These are phyloP conservation scores for Micrasema minimum DNA, from an alignment of 1,140 invertebrate species.

Conservation along the genomic window DNA sequence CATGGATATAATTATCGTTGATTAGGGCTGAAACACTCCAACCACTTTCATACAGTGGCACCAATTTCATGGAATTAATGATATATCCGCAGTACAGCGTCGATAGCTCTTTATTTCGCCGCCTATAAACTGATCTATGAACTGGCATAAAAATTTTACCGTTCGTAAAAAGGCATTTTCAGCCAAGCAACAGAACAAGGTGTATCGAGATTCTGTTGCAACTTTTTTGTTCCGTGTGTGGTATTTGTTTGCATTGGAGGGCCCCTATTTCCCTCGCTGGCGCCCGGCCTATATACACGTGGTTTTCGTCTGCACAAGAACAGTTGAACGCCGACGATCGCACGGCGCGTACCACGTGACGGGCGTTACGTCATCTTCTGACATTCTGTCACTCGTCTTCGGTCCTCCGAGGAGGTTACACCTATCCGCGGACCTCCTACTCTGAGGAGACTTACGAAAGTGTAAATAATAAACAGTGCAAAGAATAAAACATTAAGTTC, in stretches of 20 bases:
- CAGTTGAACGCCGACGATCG: slow-evolving; percentile 39
- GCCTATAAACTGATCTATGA: slow-evolving; percentile 31
- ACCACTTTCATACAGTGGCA: slow-evolving; percentile 11
- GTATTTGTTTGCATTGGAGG: slow-evolving; percentile 5
- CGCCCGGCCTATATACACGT: slow-evolving; percentile 37
- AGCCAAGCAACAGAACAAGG: not conserved
- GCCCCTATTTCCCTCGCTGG: not conserved
- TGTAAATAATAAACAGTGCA: slow-evolving; percentile 42
- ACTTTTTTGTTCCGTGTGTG: not conserved
- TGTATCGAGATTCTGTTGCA: no score
- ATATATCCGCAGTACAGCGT: slow-evolving; percentile 22
- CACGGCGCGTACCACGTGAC: slow-evolving; percentile 34
- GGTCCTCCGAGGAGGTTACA: slow-evolving; percentile 32
- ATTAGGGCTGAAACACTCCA: not conserved
- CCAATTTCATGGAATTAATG: slow-evolving; percentile 26
- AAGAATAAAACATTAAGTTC: slow-evolving; percentile 4
- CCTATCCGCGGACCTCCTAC: slow-evolving; percentile 17
- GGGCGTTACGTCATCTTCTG: slow-evolving; percentile 33
- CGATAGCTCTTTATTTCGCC: slow-evolving; percentile 35
- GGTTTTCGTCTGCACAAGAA: slow-evolving; percentile 37
- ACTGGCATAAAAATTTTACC: not conserved
- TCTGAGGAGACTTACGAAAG: slow-evolving; percentile 13
- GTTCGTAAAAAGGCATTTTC: not conserved
- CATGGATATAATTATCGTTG: no score
- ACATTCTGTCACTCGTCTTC: slow-evolving; percentile 38